phyloP scores from a whole-genome alignment of 2,113 vertebrate genomes.

The Chauna torquata region DNA sequence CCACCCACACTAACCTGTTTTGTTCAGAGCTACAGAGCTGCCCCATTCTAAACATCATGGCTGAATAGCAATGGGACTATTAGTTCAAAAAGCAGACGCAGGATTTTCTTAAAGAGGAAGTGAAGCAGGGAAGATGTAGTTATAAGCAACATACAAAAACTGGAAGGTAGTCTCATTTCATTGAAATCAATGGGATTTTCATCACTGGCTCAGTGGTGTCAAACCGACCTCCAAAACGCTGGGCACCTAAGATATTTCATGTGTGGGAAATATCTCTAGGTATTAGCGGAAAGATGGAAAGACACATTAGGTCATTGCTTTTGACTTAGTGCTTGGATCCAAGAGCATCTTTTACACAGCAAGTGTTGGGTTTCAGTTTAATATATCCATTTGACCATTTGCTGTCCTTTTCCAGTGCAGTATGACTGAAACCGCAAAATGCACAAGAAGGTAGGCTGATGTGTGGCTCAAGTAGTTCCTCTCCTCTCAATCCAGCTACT shows the following conservation, averaged over 20 bases:
- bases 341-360: neutral
- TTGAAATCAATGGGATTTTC: neutral
- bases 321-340: neutral
- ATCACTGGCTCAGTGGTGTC: neutral
- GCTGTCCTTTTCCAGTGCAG: neutral
- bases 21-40: neutral
- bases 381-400: neutral
- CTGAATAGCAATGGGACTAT: neutral
- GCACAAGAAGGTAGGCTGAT: neutral
- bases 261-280: neutral
- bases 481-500: neutral
- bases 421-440: neutral
- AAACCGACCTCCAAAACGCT: neutral
- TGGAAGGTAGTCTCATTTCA: neutral
- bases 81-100: neutral
- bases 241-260: neutral
- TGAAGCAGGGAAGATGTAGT: neutral
- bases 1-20: neutral
- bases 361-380: neutral
- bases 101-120: neutral
- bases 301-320: neutral
- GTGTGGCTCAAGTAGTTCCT: neutral
- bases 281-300: neutral
- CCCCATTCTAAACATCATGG: neutral
- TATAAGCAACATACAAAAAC: neutral